Evolutionary conservation across 2,113 vertebrate species (phyloP).

Genomic region (Siphamia tubifer): DNA sequence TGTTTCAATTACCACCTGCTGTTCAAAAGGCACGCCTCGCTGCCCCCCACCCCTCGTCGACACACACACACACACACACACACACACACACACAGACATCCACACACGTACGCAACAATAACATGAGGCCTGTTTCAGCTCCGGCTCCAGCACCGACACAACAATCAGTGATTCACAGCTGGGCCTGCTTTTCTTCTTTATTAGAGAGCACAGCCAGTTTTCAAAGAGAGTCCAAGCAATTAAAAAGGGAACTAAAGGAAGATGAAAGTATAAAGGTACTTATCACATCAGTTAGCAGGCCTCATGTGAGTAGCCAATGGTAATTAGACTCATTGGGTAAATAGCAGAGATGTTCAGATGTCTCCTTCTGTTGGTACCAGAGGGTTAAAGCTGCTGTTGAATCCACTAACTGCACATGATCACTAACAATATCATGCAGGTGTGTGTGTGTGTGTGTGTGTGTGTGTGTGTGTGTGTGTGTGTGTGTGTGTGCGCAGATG

Average conservation of each 20-base stretch:
- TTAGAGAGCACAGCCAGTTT: slow-evolving; percentile 84
- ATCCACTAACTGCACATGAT: slow-evolving; percentile 29
- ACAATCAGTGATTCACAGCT: slow-evolving; percentile 90
- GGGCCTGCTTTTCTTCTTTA: slow-evolving; percentile 63
- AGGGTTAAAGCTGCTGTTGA: slow-evolving; percentile 18
- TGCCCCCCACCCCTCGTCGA: slow-evolving; percentile 80
- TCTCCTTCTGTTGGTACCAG: slow-evolving; percentile 40
- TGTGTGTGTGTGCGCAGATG: too few relatives aligned
- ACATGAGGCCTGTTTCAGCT: slow-evolving; percentile 82
- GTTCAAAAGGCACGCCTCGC: slow-evolving; percentile 94
- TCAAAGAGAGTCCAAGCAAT: slow-evolving; percentile 90
- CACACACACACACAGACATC: slow-evolving; percentile 69
- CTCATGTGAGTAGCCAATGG: slow-evolving; percentile 73
- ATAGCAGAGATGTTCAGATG: slow-evolving; percentile 45
- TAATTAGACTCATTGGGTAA: slow-evolving; percentile 83
- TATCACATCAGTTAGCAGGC: slow-evolving; percentile 83
- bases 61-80: slow-evolving; percentile 30
- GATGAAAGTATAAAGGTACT: slow-evolving; percentile 85
- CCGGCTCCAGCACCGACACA: slow-evolving; percentile 87
- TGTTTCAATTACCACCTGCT: slow-evolving; percentile 99
- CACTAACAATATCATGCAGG: slow-evolving; percentile 4
- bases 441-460: too few relatives aligned
- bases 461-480: too few relatives aligned
- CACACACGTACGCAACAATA: slow-evolving; percentile 82
- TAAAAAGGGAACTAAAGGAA: slow-evolving; percentile 85